These are phyloP conservation scores for cat (Felis catus) DNA, from an alignment of 2,113 vertebrate genomes.

Conservation along the genomic window DNA sequence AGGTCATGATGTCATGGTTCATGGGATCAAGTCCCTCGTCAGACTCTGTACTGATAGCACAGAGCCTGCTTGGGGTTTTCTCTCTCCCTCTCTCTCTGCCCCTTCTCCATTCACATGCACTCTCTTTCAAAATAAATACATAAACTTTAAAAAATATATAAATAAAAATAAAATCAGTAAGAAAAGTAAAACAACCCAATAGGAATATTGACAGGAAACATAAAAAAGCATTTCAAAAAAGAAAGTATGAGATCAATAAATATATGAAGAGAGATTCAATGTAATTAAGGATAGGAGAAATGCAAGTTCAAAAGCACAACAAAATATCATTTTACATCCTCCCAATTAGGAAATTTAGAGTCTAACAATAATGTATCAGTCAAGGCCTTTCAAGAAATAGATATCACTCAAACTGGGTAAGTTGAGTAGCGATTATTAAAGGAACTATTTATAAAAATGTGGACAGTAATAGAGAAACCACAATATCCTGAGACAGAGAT, in stretches of 20 bases:
- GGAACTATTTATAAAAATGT: background rate
- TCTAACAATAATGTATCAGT: background rate
- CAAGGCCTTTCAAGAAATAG: background rate
- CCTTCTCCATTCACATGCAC: too few species aligned
- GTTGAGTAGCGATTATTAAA: background rate
- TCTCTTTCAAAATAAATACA: too few species aligned
- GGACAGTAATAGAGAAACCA: background rate
- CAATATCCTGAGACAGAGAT: background rate
- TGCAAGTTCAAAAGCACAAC: background rate
- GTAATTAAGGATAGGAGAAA: background rate
- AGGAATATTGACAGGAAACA: background rate
- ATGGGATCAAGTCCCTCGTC: too few species aligned
- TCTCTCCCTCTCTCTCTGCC: too few species aligned
- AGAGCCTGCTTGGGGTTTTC: too few species aligned
- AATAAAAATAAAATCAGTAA: background rate
- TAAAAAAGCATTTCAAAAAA: background rate
- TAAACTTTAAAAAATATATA: too few species aligned
- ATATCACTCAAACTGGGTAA: background rate
- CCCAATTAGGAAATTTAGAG: background rate
- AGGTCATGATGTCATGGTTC: too few species aligned
- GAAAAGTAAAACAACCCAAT: background rate
- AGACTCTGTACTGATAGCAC: too few species aligned
- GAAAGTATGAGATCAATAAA: background rate
- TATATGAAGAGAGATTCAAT: background rate
- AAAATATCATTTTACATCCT: background rate